Base-by-base conservation (phyloP, 2,113 vertebrate genomes). In the Apistogramma diplotaenia region DNA sequence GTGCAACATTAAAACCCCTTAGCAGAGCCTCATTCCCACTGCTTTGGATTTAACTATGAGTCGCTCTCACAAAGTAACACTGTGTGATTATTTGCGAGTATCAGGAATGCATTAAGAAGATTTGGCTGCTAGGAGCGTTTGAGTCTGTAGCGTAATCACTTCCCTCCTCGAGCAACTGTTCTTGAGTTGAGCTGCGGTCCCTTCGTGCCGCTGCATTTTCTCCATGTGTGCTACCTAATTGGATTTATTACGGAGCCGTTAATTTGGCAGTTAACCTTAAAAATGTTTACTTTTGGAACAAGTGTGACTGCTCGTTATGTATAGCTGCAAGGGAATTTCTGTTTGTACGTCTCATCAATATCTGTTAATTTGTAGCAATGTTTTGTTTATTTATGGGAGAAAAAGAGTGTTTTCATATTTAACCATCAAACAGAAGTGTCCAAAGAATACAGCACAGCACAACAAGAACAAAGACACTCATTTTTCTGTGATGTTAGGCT, bases 61-160 rank as follows among this genome's bases (percentile, higher is more conserved):
- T 87, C 70, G 53, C 51, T 85, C 83, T 78, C 76, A 87, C 83
- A 87, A 86, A 85, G 59, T 31, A 82, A 13, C 72, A 85, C 74
- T 18, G 16, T 83, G 78, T 87, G 74, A 78, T 87, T 91, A 83
- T 82, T 89, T 89, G 46, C 43, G 81, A 85, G 59, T 77, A 82
- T 74, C 75, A 86, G 84, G 91, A 94, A 93, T 93, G 89, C 79
- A 85, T 19, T 93, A 92, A 94, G 92, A 83, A 81, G 89, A 90
- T 94, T 93, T 91, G 76, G 78, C 51, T 89, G 13, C 79, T 49
- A 27, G 71, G 56, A 53, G 73, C 67, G 67, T 89, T 90, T 90
- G 31, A 59, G 72, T 89, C 78, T 72, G 62, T 54, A 25, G 65
- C 71, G 73, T 82, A 87, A 93, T 87, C 76, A 76, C 53, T 73